Evolutionary conservation across 2,797 vertebrate species (phyloP), one percentile per base, ranked within the genome.

Genomic region (Rhabdophis nuchalis): DNA sequence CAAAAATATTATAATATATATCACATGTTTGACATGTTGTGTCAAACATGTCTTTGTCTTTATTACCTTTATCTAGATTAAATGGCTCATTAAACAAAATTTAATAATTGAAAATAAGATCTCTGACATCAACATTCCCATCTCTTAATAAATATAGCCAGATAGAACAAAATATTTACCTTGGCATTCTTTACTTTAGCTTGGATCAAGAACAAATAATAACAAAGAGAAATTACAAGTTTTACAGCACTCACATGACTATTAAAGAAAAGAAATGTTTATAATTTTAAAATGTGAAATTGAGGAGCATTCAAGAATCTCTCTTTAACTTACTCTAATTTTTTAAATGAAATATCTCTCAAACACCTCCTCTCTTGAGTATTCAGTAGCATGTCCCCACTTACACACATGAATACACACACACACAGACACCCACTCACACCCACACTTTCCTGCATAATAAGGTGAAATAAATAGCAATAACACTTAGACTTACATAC

Each of bases 151-250:
- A 72, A 20, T 50, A 52, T 89, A 3, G 10, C n/a, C 41, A 50
- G 56, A 46, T 25, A 64, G 88, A 50, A 54, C 23, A 18, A 54
- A 29, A 27, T 10, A 46, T n/a, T 87, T 90, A 53, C 12, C 53
- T 57, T 57, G 77, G 6, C 25, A 29, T 68, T 92, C 64, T 57
- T 95, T 95, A 36, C 89, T 94, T 0, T 46, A 86, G 27, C 46
- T 16, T 91, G 46, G 72, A 92, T 20, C 56, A 93, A 57, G 57
- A 89, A 11, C 87, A 89, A 91, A 92, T 77, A 64, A 61, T n/a
- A 5, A 53, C 4, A 23, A 90, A 16, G 53, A 46, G 52, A 94
- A 95, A 57, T 93, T 86, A 10, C 72, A 36, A 88, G 5, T 57
- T 56, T 57, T 57, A 57, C 16, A 57, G 12, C 58, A 0, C 41